Percentiles rank a stretch among this genome's conserved stretches.
These are phyloP conservation scores for Potorous gilbertii DNA, from an alignment of 2,797 vertebrate genomes.

Conservation along the genomic window DNA sequence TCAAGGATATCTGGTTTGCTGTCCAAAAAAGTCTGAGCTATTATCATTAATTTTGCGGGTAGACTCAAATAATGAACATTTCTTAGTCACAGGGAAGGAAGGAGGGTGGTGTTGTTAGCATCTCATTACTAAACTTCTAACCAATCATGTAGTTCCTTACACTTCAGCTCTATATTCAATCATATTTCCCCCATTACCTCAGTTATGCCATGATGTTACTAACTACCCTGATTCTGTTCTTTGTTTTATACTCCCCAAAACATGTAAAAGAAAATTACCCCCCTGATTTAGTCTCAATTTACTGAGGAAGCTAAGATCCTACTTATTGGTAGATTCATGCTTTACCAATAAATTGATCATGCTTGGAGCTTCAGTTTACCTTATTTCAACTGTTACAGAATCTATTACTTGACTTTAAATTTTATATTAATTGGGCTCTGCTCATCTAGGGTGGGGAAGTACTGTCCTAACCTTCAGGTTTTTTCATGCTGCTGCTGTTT, in stretches of 20 bases:
- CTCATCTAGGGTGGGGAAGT: not conserved
- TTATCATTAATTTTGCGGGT: not conserved
- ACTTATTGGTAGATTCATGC: not conserved
- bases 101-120: not conserved
- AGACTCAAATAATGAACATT: not conserved
- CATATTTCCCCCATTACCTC: not conserved
- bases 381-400: not conserved
- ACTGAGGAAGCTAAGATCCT: not conserved
- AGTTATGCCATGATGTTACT: not conserved
- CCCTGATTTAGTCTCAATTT: not conserved
- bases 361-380: not conserved
- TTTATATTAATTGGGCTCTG: not conserved
- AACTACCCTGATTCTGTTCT: not conserved
- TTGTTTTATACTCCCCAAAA: not conserved
- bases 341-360: not conserved
- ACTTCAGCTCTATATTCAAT: not conserved
- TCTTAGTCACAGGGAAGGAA: not conserved
- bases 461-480: not conserved
- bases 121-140: not conserved
- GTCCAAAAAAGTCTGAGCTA: not conserved
- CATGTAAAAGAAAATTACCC: not conserved
- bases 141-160: not conserved
- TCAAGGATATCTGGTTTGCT: not conserved
- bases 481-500: not conserved
- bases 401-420: not conserved